Conservation (phyloP, 2,888 invertebrate species). For the Stenotaenia linearis region DNA sequence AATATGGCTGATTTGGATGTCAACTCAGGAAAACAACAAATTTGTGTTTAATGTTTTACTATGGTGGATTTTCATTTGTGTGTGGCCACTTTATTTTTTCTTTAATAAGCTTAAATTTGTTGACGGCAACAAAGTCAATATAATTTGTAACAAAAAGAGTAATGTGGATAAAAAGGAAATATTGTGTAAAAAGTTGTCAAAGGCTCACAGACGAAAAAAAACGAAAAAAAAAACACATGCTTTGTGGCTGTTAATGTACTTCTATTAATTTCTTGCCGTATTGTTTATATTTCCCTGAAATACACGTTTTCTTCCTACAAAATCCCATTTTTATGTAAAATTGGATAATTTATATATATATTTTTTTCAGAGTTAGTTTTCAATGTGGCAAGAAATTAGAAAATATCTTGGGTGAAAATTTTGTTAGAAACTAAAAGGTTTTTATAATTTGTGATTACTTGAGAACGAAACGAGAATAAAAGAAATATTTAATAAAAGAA, state of each 20-base stretch:
- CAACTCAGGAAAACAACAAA: conserved; percentile 13
- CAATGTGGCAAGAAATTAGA: neutral
- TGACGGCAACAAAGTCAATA: neutral
- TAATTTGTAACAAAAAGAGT: neutral
- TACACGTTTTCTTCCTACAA: neutral
- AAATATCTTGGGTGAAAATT: neutral
- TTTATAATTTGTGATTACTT: neutral
- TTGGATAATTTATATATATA: neutral
- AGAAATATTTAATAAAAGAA: conserved; percentile 6
- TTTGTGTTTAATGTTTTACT: conserved; percentile 19
- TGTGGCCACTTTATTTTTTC: neutral
- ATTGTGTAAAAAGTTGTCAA: neutral
- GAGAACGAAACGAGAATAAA: conserved; percentile 21
- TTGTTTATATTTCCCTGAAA: neutral
- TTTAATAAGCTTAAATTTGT: neutral
- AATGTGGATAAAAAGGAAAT: neutral
- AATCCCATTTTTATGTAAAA: neutral
- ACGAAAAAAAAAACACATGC: neutral
- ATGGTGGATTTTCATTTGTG: neutral
- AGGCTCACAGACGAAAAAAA: neutral
- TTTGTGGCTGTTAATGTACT: conserved; percentile 2
- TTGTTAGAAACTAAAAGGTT: neutral
- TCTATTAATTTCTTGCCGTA: neutral
- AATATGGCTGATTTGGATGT: neutral
- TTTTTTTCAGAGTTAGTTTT: neutral